Base-by-base conservation (phyloP, 2,797 vertebrate genomes). In the Falco naumanni region DNA sequence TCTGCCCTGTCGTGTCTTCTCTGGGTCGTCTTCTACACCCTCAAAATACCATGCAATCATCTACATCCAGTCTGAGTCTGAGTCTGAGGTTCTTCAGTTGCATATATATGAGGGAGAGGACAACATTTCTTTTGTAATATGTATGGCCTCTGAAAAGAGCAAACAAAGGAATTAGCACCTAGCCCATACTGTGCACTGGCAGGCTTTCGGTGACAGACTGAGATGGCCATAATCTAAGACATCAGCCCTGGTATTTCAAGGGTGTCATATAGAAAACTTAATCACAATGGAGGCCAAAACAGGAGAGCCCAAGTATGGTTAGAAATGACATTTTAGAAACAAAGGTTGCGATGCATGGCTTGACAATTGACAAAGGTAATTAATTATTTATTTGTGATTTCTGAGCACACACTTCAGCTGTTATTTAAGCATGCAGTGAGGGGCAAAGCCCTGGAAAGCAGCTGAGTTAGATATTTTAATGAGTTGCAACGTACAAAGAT, bases 301-400 rank as follows among this genome's bases (percentile, higher is more conserved):
- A 43, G 4, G 51, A 76, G 33, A 91, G 18, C 3, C 61, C 70
- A 93, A 21, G 10, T 21, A 9, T 31, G 5, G 59, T 90, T 71
- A 90, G 71, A 96, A 94, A 69, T 1, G 7, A 25, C 37, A 61
- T 45, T 22, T 61, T 22, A 71, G 61, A 61, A 95, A 90, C 31
- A 65, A 70, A 96, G 37, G 29, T 70, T 94, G 69, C 0, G 6
- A 80, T 75, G 28, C 11, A 60, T 90, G 90, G 79, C 71, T 94
- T 95, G 88, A 66, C 56, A 39, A 94, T 74, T 91, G 84, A 92
- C 84, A 17, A 93, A 79, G 59, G 75, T 72, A 92, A 93, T 90
- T 76, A 90, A 53, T 75, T 53, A 78, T 91, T 93, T 77, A 50
- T 66, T 85, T 95, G 78, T 80, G 95, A 95, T 91, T 94, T 95